A percentile compares a stretch with the other conserved stretches of the same genome.
phyloP scores from a whole-genome alignment of 2,113 vertebrate genomes.

The Collichthys lucidus region DNA sequence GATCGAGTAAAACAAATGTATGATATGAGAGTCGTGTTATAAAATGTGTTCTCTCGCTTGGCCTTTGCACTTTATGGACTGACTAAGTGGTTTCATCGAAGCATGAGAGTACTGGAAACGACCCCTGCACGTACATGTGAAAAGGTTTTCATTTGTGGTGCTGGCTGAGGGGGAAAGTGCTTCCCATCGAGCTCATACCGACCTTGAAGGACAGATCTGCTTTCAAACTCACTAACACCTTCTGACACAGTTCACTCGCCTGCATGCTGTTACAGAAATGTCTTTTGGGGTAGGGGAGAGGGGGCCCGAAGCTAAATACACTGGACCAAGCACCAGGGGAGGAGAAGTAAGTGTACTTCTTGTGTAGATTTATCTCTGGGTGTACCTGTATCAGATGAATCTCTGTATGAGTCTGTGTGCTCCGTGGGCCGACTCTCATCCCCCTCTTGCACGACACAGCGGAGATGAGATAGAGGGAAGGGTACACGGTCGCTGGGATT shows the following conservation, averaged over 20 bases:
- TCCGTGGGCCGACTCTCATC: slow-evolving; percentile 50
- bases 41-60: slow-evolving; percentile 52
- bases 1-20: not conserved
- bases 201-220: slow-evolving; percentile 81
- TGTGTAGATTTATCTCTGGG: slow-evolving; percentile 62
- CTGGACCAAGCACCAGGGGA: slow-evolving; percentile 62
- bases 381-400: slow-evolving; percentile 71
- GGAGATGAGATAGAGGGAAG: slow-evolving; percentile 59
- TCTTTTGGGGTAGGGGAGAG: slow-evolving; percentile 61
- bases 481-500: slow-evolving; percentile 44
- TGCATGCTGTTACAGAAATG: slow-evolving; percentile 81
- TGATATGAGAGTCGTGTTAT: slow-evolving; percentile 23
- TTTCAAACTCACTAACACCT: slow-evolving; percentile 83
- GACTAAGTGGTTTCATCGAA: slow-evolving; percentile 77
- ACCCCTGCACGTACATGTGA: slow-evolving; percentile 46
- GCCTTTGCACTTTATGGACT: slow-evolving; percentile 69
- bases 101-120: slow-evolving; percentile 68
- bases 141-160: slow-evolving; percentile 63
- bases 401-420: slow-evolving; percentile 48
- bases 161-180: slow-evolving; percentile 64
- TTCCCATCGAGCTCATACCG: slow-evolving; percentile 61
- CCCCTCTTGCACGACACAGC: slow-evolving; percentile 51
- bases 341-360: slow-evolving; percentile 58
- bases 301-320: slow-evolving; percentile 70
- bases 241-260: slow-evolving; percentile 79